Evolutionary conservation across 2,113 vertebrate genomes (phyloP).

Genomic region (Lucifuga dentata): DNA sequence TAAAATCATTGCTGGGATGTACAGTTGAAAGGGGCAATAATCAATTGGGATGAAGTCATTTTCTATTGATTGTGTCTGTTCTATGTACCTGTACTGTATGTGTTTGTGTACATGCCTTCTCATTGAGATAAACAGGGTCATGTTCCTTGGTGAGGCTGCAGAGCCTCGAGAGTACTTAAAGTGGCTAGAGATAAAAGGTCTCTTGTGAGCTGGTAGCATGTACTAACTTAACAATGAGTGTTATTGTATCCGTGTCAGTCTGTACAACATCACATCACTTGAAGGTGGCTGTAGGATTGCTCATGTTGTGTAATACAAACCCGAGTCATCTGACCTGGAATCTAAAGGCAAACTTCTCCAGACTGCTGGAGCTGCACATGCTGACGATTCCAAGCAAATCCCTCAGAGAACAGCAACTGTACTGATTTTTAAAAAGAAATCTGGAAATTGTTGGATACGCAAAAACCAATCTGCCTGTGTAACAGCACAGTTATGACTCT

Average conservation of each 20-base stretch:
- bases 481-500: conserved; percentile 36
- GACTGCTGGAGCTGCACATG: conserved; percentile 29
- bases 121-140: conserved; percentile 78
- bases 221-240: conserved; percentile 70
- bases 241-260: conserved; percentile 65
- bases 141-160: conserved; percentile 49
- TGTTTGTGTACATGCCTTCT: conserved; percentile 74
- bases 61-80: conserved; percentile 78
- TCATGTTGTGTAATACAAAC: conserved; percentile 18
- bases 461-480: conserved; percentile 30
- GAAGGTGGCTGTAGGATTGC: conserved; percentile 54
- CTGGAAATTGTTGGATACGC: conserved; percentile 30
- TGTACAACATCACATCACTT: conserved; percentile 57
- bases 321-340: conserved; percentile 24
- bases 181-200: conserved; percentile 50
- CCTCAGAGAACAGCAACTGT: conserved; percentile 18
- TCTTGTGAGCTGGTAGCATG: conserved; percentile 56
- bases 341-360: conserved; percentile 35
- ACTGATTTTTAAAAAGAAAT: no score
- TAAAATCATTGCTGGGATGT: conserved; percentile 83
- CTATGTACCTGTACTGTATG: conserved; percentile 75
- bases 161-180: conserved; percentile 10
- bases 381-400: conserved; percentile 28
- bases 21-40: conserved; percentile 82
- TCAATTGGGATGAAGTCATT: conserved; percentile 68